Evolutionary conservation across 2,113 vertebrate species (phyloP), one percentile per base, ranked within the genome.

Genomic region (Saguinus imperator): DNA sequence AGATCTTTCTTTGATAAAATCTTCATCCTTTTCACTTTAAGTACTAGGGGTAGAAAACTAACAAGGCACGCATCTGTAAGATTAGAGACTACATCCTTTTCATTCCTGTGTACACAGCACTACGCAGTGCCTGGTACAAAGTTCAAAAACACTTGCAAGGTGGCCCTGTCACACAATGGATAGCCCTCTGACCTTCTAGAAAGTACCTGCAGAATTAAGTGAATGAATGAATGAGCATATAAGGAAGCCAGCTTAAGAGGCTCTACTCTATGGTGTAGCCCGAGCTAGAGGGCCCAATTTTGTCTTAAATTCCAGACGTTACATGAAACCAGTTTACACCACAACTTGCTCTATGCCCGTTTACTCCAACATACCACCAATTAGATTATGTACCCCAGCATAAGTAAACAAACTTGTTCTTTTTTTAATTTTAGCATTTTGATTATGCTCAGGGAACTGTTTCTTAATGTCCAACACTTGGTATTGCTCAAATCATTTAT

Each of bases 401-500:
- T 73, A 94, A 81, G 79, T 37, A 82, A 70, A 64, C n/a, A 70
- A 35, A 85, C 40, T 57, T 91, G 79, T 95, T 75, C 16, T 57
- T 89, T 83, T 86, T 61, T 52, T 32, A 25, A 70, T 83, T 94
- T 95, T 29, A 94, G 29, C 17, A 50, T 81, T 96, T 92, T 94
- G 76, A 92, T 79, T 76, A 79, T 72, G 66, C 27, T 40, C n/a
- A 88, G 52, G 55, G 91, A 73, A 89, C 21, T 89, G 68, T 40
- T 80, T 93, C 72, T 88, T 91, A 77, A 88, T 43, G 35, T 89
- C 9, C 16, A 86, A 75, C 21, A 82, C 25, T 91, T 35, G 82
- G 11, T 86, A 43, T 89, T 97, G 50, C 45, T 93, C 57, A 96
- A 93, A 96, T 85, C 84, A 77, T 88, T 12, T 66, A 50, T 87